Evolutionary conservation across 2,888 invertebrate genomes (phyloP), one percentile per base, ranked within the genome.

Genomic region (Conus canariensis): DNA sequence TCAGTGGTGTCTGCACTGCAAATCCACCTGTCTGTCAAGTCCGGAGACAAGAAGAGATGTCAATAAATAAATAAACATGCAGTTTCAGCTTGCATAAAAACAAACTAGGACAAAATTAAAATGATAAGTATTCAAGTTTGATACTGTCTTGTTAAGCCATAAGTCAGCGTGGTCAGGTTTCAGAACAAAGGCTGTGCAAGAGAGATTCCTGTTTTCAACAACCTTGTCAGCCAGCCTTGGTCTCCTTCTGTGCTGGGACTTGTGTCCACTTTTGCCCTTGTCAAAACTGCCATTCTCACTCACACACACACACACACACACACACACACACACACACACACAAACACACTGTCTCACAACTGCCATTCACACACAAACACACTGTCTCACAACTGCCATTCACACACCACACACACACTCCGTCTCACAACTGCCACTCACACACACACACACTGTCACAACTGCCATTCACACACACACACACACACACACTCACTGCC

Each of bases 1-100:
- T 22, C 1, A 70, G 22, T 22, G 16, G 64, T 16, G 10, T 64
- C 64, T 64, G 64, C 64, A 64, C 19, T 12, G 19, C 70, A 70
- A 16, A 70, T 70, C 22, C 16, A 70, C 22, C 3, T 22, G 19
- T 70, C 70, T 22, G 77, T 30, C 77, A 45, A 14, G 30, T 30
- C 12, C 30, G 12, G 30, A 77, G 25, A 8, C 30, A 80, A 30
- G 22, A 0, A 80, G 16, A 30, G 25, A 30, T 30, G 30, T 80
- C 1, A 80, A 5, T n/a, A 16, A 80, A 80, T 30, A 30, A 22
- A 14, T 4, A 30, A 80, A 80, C 12, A 30, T 4, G 30, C 77
- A 30, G 30, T 80, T 80, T 80, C 77, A 80, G 30, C 77, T 80
- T 80, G 77, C 77, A 80, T 80, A 80, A 80, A 30, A 80, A 80